phyloP scores from a whole-genome alignment of 1,140 invertebrate species.

The Dryas iulia region DNA sequence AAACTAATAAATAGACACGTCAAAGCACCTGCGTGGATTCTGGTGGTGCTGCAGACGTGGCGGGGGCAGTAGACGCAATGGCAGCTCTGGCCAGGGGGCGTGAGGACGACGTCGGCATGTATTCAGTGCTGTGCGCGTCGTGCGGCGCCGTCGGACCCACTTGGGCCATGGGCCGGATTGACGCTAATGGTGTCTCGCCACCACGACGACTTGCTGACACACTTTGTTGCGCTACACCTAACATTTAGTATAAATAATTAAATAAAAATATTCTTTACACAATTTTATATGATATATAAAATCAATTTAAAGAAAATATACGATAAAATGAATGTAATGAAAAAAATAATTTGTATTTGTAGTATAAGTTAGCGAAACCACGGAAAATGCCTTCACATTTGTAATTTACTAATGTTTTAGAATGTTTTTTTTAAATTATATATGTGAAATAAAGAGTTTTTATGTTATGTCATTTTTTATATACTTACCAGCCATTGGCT shows the following conservation, averaged over 20 bases:
- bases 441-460: too few species aligned
- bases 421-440: too few species aligned
- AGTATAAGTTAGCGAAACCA: too few species aligned
- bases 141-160: constrained; percentile 71
- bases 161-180: constrained; percentile 95
- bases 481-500: constrained; percentile 91
- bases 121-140: constrained; percentile 84
- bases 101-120: constrained; percentile 86
- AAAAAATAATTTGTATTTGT: too few species aligned
- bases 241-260: too few species aligned
- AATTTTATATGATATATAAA: too few species aligned
- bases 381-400: too few species aligned
- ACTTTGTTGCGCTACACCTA: constrained; percentile 79
- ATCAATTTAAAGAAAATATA: too few species aligned
- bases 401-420: too few species aligned
- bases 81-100: constrained; percentile 77
- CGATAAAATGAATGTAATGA: too few species aligned
- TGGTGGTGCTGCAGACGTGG: constrained; percentile 59
- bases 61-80: constrained; percentile 57
- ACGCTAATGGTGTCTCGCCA: constrained; percentile 91
- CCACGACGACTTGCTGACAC: constrained; percentile 83
- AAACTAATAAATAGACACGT: too few species aligned
- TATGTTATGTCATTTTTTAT: constrained; percentile 4
- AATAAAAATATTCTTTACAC: too few species aligned
- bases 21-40: constrained; percentile 65